Percentiles rank a stretch among this genome's conserved stretches.
Evolutionary conservation across 2,113 vertebrate species (phyloP).

Genomic region (Pluvialis apricaria): DNA sequence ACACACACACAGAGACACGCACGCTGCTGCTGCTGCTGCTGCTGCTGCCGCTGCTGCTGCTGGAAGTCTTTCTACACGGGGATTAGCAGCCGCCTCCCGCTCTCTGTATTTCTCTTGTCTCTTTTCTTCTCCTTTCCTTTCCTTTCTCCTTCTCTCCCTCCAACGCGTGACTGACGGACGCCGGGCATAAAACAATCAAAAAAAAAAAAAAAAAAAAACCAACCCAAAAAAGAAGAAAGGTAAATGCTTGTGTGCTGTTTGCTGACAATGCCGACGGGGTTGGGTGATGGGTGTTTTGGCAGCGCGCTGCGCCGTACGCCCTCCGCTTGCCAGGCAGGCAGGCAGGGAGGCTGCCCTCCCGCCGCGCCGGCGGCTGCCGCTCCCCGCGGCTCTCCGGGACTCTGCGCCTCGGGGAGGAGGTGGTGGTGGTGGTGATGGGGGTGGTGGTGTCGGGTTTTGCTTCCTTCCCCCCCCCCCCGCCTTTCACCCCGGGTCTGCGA

Average conservation of each 20-base stretch:
- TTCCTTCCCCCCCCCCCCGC: not conserved
- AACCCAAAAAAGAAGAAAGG: too few relatives aligned
- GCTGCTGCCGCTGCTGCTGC: not conserved
- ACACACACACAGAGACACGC: not conserved
- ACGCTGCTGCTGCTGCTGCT: not conserved
- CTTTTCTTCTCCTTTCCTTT: not conserved
- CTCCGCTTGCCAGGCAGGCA: not conserved
- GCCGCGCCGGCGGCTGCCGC: not conserved
- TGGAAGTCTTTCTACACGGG: slow-evolving; percentile 25
- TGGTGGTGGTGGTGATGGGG: too few relatives aligned
- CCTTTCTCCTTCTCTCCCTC: not conserved
- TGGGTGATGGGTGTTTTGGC: not conserved
- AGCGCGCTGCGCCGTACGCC: not conserved
- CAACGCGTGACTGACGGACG: not conserved
- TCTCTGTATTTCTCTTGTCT: not conserved
- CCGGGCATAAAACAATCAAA: too few relatives aligned
- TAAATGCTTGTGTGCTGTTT: slow-evolving; percentile 17
- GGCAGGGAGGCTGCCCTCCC: not conserved
- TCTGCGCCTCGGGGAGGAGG: not conserved
- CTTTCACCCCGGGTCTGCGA: not conserved
- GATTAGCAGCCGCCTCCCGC: slow-evolving; percentile 49
- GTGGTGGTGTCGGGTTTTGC: not conserved
- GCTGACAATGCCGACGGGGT: not conserved
- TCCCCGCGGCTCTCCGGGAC: not conserved
- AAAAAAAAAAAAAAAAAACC: too few relatives aligned